Base-by-base conservation (phyloP, 2,797 vertebrate genomes). In the Acrossocheilus fasciatus region DNA sequence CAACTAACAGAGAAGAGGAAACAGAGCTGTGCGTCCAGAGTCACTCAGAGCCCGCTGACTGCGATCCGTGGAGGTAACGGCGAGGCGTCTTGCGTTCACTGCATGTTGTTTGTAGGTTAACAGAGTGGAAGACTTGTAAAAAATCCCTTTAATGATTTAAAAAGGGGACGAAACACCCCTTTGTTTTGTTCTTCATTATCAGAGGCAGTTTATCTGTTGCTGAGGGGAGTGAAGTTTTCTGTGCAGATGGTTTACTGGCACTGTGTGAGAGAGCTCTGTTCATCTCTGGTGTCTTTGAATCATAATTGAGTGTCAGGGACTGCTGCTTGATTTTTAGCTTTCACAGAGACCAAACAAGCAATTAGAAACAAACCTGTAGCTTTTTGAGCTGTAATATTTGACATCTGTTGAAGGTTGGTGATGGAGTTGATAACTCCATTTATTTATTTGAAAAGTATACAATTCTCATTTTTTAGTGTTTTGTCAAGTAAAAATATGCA, bases 11-110 rank as follows among this genome's bases (percentile, higher is more conserved):
- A 20, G 70, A 85, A 84, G 36, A 20, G 76, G 89, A 76, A 76
- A 78, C 77, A 68, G 83, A 85, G 66, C 78, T 54, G 73, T 36
- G 66, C 47, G 59, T 83, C 83, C 76, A 70, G 34, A 84, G 78
- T 73, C 79, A 52, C 41, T 43, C 62, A 52, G 74, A 72, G 81
- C 30, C 81, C 59, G 83, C 88, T 82, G 88, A 91, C 83, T 84
- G 9, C 84, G 64, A 69, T 66, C 59, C 80, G 85, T 87, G 87
- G 77, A 87, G 91, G 87, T 92, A 89, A 89, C 90, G 1, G 36
- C 26, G 26, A 15, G 52, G 12, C 52, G 52, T n/a, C 54, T 57
- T 39, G 75, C n/a, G n/a, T 4, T 62, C 59, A 26, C 23, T 11
- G 57, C 10, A 18, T 18, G 26, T 7, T 66, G 18, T 57, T 39